Conservation (phyloP, 2,797 vertebrate genomes). For the Protosalanx chinensis region DNA sequence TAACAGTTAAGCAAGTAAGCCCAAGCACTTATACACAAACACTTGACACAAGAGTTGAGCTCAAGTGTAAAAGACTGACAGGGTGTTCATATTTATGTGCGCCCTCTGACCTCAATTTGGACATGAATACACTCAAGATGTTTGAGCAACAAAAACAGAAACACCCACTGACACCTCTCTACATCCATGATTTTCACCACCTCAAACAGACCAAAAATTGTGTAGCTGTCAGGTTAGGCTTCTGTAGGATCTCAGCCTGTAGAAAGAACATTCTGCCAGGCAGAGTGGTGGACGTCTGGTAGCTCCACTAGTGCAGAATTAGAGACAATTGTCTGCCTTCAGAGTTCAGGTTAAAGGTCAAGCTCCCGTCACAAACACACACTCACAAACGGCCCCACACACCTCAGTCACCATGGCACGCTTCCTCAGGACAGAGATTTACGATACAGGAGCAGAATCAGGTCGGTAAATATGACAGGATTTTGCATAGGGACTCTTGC, state of each 20-base stretch:
- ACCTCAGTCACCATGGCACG: background rate
- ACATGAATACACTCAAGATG: background rate
- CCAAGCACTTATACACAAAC: background rate
- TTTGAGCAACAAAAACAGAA: background rate
- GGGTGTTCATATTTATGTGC: background rate
- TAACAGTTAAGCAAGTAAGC: background rate
- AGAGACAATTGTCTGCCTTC: too few relatives aligned
- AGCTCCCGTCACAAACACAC: constrained; percentile 9
- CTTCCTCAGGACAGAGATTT: constrained; percentile 12
- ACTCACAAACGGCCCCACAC: background rate
- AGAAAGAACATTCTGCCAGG: too few relatives aligned
- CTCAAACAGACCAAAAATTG: background rate
- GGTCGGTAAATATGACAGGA: constrained; percentile 21
- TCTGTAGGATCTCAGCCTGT: background rate
- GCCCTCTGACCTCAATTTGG: background rate
- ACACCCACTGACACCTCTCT: background rate
- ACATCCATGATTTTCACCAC: constrained; percentile 13
- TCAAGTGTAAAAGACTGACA: background rate
- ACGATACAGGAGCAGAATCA: constrained; percentile 13
- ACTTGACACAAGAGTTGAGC: background rate
- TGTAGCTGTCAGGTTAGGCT: constrained; percentile 13
- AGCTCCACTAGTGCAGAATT: too few relatives aligned
- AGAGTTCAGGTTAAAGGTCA: constrained; percentile 34
- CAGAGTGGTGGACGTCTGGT: too few relatives aligned
- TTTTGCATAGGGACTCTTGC: constrained; percentile 5